Base-by-base conservation (phyloP, 2,113 vertebrate species). In the Larimichthys polyactis region DNA sequence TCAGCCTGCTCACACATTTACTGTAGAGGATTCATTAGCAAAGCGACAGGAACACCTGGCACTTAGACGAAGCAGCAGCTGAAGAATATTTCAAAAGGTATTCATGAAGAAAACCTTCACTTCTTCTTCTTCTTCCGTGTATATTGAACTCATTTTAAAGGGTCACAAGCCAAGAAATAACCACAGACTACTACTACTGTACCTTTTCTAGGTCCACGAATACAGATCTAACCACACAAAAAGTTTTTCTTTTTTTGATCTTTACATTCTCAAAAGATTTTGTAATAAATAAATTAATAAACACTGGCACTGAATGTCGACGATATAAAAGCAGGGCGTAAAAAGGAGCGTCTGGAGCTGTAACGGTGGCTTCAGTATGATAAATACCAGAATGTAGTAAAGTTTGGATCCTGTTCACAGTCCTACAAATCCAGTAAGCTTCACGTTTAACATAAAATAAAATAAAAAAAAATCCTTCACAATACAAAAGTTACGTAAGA, bases 341-440 rank as follows among this genome's bases (percentile, higher is more conserved):
- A 79, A 78, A 71, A 78, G 67, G 58, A 75, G 71, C 68, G 81
- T 93, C 68, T 78, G 72, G 73, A 82, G 83, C 81, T 66, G 65
- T 57, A 78, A 79, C 71, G 73, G 74, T 75, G 83, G 62, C 69
- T 71, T 87, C 76, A 82, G 76, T 88, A 81, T 67, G 86, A 92
- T 84, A 55, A 87, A 83, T 54, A 65, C 63, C 70, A 43, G 40
- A 63, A 86, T 44, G 57, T 65, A 24, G 65, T 27, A 57, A 81
- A 59, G 85, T 84, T 71, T 82, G 72, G 76, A 81, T 89, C 71
- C 59, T 54, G 60, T 90, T 90, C 90, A 86, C 85, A 89, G 83
- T 89, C 84, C 69, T 55, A 77, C 80, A 89, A 84, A 91, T 94
- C 91, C 91, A 94, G 90, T 92, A 90, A 84, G 84, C 82, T 84